Conservation (phyloP, 2,888 invertebrate genomes). For the Apotomis betuletana region DNA sequence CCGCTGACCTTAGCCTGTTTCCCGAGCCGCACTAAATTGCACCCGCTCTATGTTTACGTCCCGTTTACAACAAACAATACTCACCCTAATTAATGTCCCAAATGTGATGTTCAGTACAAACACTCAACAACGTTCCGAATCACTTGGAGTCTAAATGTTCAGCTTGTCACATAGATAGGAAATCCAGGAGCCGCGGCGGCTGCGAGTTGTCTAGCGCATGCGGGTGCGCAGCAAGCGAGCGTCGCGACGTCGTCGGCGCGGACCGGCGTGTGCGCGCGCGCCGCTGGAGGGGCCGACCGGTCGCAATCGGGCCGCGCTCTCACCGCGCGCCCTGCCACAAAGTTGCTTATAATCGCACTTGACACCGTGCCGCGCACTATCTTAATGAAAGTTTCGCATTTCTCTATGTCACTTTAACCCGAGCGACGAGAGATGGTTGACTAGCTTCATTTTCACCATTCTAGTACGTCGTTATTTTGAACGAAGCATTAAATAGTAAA, state of each 20-base stretch:
- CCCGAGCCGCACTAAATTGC: constrained; percentile 56
- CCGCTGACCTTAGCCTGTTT: constrained; percentile 64
- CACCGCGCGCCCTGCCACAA: constrained; percentile 73
- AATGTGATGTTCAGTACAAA: constrained; percentile 22
- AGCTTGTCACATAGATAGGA: constrained; percentile 30
- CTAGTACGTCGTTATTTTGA: constrained; percentile 2
- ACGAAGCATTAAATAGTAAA: neutral
- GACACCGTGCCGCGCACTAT: constrained; percentile 77
- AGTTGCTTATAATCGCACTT: constrained; percentile 79
- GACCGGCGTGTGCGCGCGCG: constrained; percentile 74
- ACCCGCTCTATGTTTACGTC: constrained; percentile 39
- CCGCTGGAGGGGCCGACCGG: constrained; percentile 78
- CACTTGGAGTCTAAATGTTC: constrained; percentile 18
- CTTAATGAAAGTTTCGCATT: constrained; percentile 80
- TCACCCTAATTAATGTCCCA: constrained; percentile 34
- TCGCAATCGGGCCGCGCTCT: constrained; percentile 82
- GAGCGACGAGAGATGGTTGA: constrained; percentile 36
- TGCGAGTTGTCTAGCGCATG: constrained; percentile 55
- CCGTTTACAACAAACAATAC: constrained; percentile 27
- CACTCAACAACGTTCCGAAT: constrained; percentile 35
- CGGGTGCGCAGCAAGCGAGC: constrained; percentile 72
- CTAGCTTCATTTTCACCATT: constrained; percentile 36
- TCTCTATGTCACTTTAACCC: constrained; percentile 64
- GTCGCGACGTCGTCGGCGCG: constrained; percentile 81
- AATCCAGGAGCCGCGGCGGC: constrained; percentile 40